These are phyloP conservation scores for Pemphigus obesinymphae DNA, from an alignment of 1,140 invertebrate species.

Conservation along the genomic window DNA sequence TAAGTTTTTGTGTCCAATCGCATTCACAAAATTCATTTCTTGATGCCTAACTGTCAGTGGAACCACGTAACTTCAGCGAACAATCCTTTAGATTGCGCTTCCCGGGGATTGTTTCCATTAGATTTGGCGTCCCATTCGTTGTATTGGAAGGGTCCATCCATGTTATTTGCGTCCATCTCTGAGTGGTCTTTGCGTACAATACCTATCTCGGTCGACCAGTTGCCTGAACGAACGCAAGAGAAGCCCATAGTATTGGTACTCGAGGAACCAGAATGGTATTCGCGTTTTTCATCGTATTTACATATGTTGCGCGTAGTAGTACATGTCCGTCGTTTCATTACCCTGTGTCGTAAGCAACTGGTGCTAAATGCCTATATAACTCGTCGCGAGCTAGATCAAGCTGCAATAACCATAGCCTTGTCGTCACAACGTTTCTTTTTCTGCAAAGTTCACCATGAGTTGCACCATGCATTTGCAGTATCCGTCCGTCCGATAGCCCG, in stretches of 20 bases:
- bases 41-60: constrained; percentile 43
- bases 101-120: too few species aligned
- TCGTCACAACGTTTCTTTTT: background rate
- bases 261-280: background rate
- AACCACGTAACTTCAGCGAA: too few species aligned
- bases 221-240: too few species aligned
- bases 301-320: background rate
- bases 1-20: constrained; percentile 47
- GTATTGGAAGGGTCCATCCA: too few species aligned
- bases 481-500: background rate
- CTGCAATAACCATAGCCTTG: background rate
- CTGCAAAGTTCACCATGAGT: background rate
- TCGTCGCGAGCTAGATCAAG: background rate
- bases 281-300: background rate
- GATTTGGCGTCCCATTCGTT: too few species aligned
- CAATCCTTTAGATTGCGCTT: too few species aligned
- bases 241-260: too few species aligned
- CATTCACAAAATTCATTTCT: constrained; percentile 46
- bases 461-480: background rate
- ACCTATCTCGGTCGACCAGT: too few species aligned
- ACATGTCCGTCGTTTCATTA: background rate
- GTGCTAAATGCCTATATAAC: background rate
- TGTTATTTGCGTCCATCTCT: too few species aligned
- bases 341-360: background rate
- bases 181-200: too few species aligned